Base-by-base conservation (phyloP, 2,888 invertebrate species). In the Dinocampus coccinellae region DNA sequence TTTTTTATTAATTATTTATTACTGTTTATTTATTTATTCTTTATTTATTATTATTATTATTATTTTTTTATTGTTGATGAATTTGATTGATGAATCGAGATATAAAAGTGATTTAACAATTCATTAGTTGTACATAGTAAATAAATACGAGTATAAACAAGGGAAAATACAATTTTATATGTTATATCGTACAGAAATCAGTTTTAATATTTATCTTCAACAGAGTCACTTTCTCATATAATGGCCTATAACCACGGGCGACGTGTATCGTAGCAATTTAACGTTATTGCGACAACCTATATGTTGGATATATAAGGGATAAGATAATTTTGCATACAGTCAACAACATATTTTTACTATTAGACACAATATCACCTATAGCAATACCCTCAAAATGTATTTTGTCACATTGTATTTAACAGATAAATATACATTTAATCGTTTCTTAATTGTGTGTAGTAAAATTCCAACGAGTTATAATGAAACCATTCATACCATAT, bases 271-370 rank as follows among this genome's bases (percentile, higher is more conserved):
- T 39, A n/a, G 39, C 39, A 39, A 39, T 39, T 39, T 36, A 66
- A 53, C 13, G 53, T 53, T 66, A 11, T 55, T 57, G 53, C 53
- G 13, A 66, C 57, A 57, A 57, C 66, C 57, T 66, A 66, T 39
- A 66, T 58, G 42, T 58, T 11, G n/a, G 13, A 39, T 13, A 39
- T 39, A 39, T 39, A 39, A n/a, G 13, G 66, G 57, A 66, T 66
- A 66, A 66, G 66, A 66, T 66, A 58, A 66, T 66, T 66, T 42
- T 66, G 66, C 67, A 36, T 63, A 60, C 70, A 47, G 53, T 6
- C 63, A 61, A 70, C 68, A 73, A 63, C 70, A 68, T 67, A 70
- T 70, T 75, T 73, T 65, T 61, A 73, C 70, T 61, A 73, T 75
- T 73, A 75, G 68, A 63, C 33, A 26, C 16, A 34, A 66, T 16